Evolutionary conservation across 92 coral and sea anemone species (phyloP).

Genomic region (Siderastrea radians): DNA sequence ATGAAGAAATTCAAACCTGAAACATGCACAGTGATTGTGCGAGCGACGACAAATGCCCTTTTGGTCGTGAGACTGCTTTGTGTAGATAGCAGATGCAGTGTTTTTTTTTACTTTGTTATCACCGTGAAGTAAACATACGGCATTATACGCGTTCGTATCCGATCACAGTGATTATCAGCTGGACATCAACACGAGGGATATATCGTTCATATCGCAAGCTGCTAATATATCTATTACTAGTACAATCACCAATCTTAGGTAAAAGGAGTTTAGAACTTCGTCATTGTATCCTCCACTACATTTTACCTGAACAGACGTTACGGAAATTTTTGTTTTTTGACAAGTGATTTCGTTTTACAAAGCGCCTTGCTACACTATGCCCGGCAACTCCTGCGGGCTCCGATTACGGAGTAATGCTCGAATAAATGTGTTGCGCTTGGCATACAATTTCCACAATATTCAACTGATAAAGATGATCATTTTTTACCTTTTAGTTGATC

Average conservation of each 20-base stretch:
- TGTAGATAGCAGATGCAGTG: slow-evolving; percentile 3
- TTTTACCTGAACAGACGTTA: too few relatives aligned
- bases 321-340: neutral
- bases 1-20: neutral
- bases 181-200: neutral
- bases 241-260: neutral
- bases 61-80: neutral
- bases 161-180: neutral
- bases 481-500: neutral
- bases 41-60: neutral
- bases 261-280: neutral
- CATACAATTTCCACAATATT: slow-evolving; percentile 3
- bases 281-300: neutral
- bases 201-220: neutral
- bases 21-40: neutral
- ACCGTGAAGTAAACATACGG: neutral
- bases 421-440: neutral
- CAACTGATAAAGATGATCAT: neutral
- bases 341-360: too few relatives aligned
- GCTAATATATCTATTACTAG: neutral
- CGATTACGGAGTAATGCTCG: neutral
- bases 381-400: neutral
- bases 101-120: neutral
- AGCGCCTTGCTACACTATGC: neutral
- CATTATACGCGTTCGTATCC: neutral